Evolutionary conservation across 2,797 vertebrate species (phyloP).

Genomic region (Mormyrops attenuatus): DNA sequence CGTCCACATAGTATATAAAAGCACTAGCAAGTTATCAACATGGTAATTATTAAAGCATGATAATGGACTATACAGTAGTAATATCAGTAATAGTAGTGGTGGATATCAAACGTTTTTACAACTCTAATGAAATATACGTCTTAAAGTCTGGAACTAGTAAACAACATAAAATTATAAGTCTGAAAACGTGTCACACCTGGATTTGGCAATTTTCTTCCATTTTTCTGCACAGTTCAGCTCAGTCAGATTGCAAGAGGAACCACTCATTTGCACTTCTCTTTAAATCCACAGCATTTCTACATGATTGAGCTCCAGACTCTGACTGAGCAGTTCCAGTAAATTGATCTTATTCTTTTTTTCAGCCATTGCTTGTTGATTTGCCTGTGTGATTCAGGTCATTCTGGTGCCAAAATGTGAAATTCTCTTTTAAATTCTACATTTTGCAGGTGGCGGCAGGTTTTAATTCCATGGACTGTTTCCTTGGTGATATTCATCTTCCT

Average conservation of each 20-base stretch:
- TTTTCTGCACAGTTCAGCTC: background rate
- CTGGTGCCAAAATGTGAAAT: background rate
- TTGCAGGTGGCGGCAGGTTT: background rate
- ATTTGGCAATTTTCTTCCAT: background rate
- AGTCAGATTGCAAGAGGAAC: background rate
- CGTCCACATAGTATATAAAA: background rate
- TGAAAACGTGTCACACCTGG: background rate
- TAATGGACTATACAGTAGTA: background rate
- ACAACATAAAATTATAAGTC: background rate
- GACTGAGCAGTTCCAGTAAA: background rate
- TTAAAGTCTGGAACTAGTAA: background rate
- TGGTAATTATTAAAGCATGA: background rate
- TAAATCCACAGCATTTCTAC: background rate
- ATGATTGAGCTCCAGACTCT: background rate
- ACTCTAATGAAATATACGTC: background rate
- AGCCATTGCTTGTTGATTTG: background rate
- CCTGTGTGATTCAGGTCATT: background rate
- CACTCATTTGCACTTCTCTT: background rate
- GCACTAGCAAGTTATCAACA: background rate
- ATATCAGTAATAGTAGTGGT: background rate
- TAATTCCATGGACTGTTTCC: conserved; percentile 8
- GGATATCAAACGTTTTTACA: background rate
- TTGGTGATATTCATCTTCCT: background rate
- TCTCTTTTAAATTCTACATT: background rate
- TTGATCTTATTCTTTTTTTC: background rate